These are phyloP conservation scores for Nomada hirtipes DNA, from an alignment of 2,888 invertebrate species.

Conservation along the genomic window DNA sequence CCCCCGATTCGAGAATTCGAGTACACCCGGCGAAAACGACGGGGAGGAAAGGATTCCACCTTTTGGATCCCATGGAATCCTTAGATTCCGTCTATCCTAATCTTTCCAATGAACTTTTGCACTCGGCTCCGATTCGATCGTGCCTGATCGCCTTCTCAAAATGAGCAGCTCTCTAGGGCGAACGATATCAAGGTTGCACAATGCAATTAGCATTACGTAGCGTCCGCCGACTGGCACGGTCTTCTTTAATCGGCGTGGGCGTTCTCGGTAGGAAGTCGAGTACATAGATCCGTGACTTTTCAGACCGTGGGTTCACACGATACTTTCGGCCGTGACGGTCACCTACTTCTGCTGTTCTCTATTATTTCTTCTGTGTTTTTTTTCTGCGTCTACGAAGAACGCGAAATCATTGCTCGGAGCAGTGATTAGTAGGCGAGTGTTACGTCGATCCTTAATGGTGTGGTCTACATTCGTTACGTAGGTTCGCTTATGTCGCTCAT, in stretches of 20 bases:
- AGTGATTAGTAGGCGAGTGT: constrained; percentile 11
- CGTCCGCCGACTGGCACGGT: constrained; percentile 50
- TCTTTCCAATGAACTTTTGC: too few species aligned
- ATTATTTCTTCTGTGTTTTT: not conserved
- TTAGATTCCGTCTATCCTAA: too few species aligned
- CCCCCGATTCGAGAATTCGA: constrained; percentile 46
- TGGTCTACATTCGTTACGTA: constrained; percentile 37
- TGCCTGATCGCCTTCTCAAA: constrained; percentile 39
- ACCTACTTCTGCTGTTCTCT: constrained; percentile 26
- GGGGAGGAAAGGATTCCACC: too few species aligned
- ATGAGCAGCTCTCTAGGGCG: constrained; percentile 54
- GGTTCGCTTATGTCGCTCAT: constrained; percentile 18
- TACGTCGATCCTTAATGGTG: not conserved
- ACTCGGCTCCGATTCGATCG: constrained; percentile 10
- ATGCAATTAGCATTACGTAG: constrained; percentile 72
- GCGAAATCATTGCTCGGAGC: constrained; percentile 10
- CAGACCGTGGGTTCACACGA: constrained; percentile 33
- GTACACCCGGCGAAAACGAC: not conserved
- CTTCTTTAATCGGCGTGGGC: constrained; percentile 63
- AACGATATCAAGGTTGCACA: constrained; percentile 69
- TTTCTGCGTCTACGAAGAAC: not conserved
- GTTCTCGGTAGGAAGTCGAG: constrained; percentile 61
- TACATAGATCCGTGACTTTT: constrained; percentile 43
- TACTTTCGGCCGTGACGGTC: constrained; percentile 67
- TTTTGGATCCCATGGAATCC: constrained; percentile 14